Percentiles rank a stretch among this genome's conserved stretches.
Evolutionary conservation across 2,797 vertebrate genomes (phyloP).

Genomic region (Anguilla obscura): DNA sequence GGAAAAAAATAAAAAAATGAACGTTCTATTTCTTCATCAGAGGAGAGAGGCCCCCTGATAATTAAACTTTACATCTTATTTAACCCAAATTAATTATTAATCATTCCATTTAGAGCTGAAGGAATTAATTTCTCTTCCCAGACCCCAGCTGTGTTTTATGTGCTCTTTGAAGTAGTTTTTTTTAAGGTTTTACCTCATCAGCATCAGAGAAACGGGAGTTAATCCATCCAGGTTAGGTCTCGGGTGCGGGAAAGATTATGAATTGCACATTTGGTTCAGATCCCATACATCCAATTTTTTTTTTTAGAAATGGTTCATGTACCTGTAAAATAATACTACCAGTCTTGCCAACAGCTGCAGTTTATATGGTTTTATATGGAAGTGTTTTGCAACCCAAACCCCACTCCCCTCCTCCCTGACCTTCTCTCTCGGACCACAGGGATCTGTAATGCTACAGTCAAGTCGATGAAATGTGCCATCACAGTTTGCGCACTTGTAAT

Average conservation of each 20-base stretch:
- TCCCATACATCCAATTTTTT: not conserved
- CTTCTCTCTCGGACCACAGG: not conserved
- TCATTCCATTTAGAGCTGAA: conserved; percentile 36
- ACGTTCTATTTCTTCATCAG: conserved; percentile 45
- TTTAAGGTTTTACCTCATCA: not conserved
- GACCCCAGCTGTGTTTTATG: conserved; percentile 6
- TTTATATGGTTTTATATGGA: not conserved
- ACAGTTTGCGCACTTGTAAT: not conserved
- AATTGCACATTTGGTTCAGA: conserved; percentile 2
- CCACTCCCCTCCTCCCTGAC: not conserved
- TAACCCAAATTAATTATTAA: conserved; percentile 60
- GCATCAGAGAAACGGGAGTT: conserved; percentile 26
- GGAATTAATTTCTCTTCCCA: conserved; percentile 38
- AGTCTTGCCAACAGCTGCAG: not conserved
- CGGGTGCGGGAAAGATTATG: not conserved
- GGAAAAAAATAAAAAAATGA: conserved; percentile 25
- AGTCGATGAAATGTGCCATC: not conserved
- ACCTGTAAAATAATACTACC: not conserved
- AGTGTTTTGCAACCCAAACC: not conserved
- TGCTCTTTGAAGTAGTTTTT: not conserved
- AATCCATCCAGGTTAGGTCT: not conserved
- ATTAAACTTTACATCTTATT: conserved; percentile 64
- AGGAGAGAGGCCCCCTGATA: conserved; percentile 49
- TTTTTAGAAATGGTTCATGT: not conserved
- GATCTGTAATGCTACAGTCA: not conserved